Conservation (phyloP, 2,797 vertebrate species). For the Pseudochromis fuscus region DNA sequence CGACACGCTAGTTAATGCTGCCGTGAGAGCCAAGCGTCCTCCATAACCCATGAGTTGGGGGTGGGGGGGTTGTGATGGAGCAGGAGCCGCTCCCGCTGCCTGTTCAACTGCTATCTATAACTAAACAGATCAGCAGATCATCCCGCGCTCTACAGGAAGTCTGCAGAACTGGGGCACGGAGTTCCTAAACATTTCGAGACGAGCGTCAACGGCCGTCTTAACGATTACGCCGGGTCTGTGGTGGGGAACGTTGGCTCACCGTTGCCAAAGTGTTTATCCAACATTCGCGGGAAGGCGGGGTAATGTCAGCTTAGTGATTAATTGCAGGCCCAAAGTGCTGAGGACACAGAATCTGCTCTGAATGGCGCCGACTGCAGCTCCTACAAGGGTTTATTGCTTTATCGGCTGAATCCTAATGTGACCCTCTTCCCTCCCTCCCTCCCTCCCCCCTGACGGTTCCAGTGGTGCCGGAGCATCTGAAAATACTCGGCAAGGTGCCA, state of each 20-base stretch:
- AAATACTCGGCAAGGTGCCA: slow-evolving; percentile 51
- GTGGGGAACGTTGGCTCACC: slow-evolving; percentile 49
- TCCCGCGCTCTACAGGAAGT: slow-evolving; percentile 40
- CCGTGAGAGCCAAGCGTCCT: slow-evolving; percentile 31
- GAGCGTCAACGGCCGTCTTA: slow-evolving; percentile 52
- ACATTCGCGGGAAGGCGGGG: slow-evolving; percentile 61
- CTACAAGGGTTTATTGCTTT: slow-evolving; percentile 81
- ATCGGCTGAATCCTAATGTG: slow-evolving; percentile 81
- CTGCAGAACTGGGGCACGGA: slow-evolving; percentile 49
- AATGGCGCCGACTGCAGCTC: slow-evolving; percentile 74
- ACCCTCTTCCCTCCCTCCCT: slow-evolving; percentile 62
- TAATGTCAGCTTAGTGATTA: slow-evolving; percentile 81
- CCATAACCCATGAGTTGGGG: slow-evolving; percentile 31
- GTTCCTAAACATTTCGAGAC: slow-evolving; percentile 60
- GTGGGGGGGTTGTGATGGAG: slow-evolving; percentile 22
- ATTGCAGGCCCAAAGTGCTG: slow-evolving; percentile 80
- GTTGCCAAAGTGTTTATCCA: slow-evolving; percentile 74
- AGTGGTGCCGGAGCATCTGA: slow-evolving; percentile 53
- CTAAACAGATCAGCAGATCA: slow-evolving; percentile 62
- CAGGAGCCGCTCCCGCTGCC: slow-evolving; percentile 16
- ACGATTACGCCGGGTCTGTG: slow-evolving; percentile 46
- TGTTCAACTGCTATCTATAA: slow-evolving; percentile 50
- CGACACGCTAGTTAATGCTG: slow-evolving; percentile 40
- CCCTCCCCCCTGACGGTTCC: slow-evolving; percentile 48
- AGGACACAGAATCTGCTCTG: slow-evolving; percentile 77